Conservation (phyloP, 2,797 vertebrate species). For the Molossus molossus region DNA sequence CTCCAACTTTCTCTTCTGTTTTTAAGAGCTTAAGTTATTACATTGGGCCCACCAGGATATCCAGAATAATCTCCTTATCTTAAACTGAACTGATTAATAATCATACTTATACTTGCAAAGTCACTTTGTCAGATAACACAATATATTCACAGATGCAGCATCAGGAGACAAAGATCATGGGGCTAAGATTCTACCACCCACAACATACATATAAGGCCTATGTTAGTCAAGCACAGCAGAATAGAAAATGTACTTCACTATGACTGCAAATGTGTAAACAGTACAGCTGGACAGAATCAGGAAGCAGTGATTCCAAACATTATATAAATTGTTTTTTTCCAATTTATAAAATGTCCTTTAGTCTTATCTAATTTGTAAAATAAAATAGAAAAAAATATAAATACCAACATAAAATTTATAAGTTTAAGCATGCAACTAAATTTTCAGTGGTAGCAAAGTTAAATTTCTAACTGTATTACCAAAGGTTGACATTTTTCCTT, state of each 20-base stretch:
- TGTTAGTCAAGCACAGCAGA: neutral
- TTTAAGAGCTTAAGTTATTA: neutral
- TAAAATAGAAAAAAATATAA: neutral
- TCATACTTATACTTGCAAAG: neutral
- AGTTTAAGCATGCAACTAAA: slow-evolving; percentile 1
- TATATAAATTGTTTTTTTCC: neutral
- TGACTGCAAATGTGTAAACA: neutral
- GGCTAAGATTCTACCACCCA: neutral
- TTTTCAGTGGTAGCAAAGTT: neutral
- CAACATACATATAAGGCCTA: neutral
- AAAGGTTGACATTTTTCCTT: slow-evolving; percentile 50
- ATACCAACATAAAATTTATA: neutral
- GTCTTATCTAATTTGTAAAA: neutral
- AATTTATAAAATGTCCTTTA: neutral
- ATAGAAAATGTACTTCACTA: neutral
- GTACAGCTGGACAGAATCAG: neutral
- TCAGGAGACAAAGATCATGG: neutral
- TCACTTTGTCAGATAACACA: neutral
- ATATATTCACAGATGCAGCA: neutral
- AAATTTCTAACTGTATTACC: neutral
- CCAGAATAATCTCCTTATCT: neutral
- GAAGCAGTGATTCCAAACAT: neutral
- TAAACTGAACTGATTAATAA: neutral
- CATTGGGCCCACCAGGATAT: neutral
- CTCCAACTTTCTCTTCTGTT: neutral